Conservation (phyloP, 2,113 vertebrate species). For the Planiliza haematocheilus region DNA sequence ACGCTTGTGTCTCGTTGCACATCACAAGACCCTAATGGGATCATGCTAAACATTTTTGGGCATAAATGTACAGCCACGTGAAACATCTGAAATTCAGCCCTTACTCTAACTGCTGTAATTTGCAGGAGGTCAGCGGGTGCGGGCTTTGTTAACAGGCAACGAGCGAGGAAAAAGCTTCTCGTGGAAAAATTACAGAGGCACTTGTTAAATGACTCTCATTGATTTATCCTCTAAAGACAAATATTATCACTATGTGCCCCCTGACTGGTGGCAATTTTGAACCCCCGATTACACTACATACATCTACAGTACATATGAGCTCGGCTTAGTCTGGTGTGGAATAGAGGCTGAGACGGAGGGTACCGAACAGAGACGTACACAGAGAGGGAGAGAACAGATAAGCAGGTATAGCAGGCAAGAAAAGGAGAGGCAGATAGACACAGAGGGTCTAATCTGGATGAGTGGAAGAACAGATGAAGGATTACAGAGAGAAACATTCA, state of each 20-base stretch:
- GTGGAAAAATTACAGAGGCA: constrained; percentile 15
- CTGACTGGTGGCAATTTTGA: constrained; percentile 21
- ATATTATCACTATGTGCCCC: constrained; percentile 16
- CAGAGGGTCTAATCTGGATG: constrained; percentile 68
- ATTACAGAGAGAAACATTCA: constrained; percentile 69
- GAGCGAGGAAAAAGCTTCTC: not conserved
- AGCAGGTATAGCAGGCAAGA: constrained; percentile 30
- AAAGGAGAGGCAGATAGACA: constrained; percentile 23
- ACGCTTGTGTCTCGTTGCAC: not conserved
- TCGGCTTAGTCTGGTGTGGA: not conserved
- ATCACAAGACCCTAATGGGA: not conserved
- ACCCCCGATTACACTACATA: not conserved
- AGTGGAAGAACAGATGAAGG: constrained; percentile 64
- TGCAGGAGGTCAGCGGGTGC: not conserved
- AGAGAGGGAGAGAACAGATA: constrained; percentile 33
- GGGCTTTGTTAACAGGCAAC: not conserved
- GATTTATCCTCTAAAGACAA: constrained; percentile 38
- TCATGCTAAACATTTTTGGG: not conserved
- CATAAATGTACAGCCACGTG: not conserved
- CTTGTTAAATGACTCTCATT: constrained; percentile 19
- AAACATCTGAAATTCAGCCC: not conserved
- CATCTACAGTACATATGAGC: not conserved
- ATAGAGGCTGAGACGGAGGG: constrained; percentile 3
- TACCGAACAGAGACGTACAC: constrained; percentile 22
- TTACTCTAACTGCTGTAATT: constrained; percentile 5